Evolutionary conservation across 2,797 vertebrate genomes (phyloP).

Genomic region (Dromococcyx pavoninus): DNA sequence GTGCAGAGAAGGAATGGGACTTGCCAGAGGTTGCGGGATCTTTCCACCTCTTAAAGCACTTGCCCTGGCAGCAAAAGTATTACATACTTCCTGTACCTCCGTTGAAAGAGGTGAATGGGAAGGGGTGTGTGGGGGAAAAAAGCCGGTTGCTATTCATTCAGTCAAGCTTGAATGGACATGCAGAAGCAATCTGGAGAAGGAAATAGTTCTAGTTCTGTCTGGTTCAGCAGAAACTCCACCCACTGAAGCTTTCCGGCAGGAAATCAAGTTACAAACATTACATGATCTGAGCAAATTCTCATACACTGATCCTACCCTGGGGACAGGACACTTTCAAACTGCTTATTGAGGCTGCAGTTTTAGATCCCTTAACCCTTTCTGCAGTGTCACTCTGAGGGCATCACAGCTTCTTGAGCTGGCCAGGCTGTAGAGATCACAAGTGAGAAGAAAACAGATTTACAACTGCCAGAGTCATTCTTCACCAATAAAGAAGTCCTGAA

Average conservation of each 20-base stretch:
- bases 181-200: slow-evolving; percentile 63
- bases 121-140: slow-evolving; percentile 50
- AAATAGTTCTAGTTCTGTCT: slow-evolving; percentile 64
- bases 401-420: background rate
- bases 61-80: background rate
- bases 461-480: background rate
- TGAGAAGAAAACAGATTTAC: background rate
- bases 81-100: background rate
- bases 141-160: slow-evolving; percentile 31
- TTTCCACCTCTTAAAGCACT: background rate
- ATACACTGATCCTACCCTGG: slow-evolving; percentile 64
- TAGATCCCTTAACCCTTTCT: slow-evolving; percentile 59
- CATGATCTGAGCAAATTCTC: slow-evolving; percentile 67
- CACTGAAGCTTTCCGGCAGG: slow-evolving; percentile 68
- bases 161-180: slow-evolving; percentile 65
- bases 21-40: background rate
- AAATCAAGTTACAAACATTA: slow-evolving; percentile 69
- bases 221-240: slow-evolving; percentile 65
- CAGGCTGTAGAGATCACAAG: background rate
- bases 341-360: slow-evolving; percentile 26
- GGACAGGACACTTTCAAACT: slow-evolving; percentile 64
- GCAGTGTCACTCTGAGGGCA: background rate
- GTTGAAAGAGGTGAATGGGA: slow-evolving; percentile 46
- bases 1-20: background rate
- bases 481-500: background rate